Evolutionary conservation across 2,113 vertebrate genomes (phyloP).

Genomic region (Panurus biarmicus): DNA sequence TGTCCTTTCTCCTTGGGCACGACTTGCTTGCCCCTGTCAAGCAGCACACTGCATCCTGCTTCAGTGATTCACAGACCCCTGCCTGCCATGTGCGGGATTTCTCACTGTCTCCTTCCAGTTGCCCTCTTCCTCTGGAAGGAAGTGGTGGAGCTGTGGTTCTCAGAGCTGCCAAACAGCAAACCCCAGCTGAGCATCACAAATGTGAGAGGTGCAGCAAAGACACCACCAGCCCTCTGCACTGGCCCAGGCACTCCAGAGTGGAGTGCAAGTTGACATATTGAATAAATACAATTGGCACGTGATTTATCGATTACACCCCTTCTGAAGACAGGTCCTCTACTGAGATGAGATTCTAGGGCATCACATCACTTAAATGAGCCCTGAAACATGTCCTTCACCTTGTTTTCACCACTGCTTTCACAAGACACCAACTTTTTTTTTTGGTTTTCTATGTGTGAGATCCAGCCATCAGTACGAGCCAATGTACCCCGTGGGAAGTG

Average conservation of each 20-base stretch:
- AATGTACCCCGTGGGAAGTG: not conserved
- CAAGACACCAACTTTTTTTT: not conserved
- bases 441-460: not conserved
- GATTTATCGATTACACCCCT: not conserved
- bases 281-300: conserved; percentile 7
- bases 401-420: not conserved
- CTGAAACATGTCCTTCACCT: not conserved
- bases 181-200: not conserved
- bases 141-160: not conserved
- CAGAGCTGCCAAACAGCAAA: not conserved
- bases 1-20: not conserved
- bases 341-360: not conserved
- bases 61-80: accelerated
- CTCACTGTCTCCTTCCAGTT: not conserved
- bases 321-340: not conserved
- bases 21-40: not conserved
- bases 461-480: not conserved
- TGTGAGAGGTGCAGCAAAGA: not conserved
- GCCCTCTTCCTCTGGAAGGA: not conserved
- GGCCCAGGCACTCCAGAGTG: not conserved
- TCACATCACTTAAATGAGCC: not conserved
- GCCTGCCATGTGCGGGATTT: not conserved
- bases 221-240: not conserved
- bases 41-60: not conserved
- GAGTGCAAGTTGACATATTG: not conserved